Conservation (phyloP, 1,140 invertebrate species). For the Cecropterus lyciades region DNA sequence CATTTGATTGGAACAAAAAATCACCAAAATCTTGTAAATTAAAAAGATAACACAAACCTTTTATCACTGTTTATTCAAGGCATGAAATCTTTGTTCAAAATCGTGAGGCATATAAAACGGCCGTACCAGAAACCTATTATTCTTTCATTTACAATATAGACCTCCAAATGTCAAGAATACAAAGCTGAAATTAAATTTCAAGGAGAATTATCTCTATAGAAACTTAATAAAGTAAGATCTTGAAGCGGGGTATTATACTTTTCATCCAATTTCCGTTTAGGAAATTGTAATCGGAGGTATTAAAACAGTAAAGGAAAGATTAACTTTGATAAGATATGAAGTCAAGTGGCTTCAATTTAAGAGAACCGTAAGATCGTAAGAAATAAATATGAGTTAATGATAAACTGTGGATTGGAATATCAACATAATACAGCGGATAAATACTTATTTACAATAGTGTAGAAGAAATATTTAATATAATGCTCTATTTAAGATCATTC, state of each 20-base stretch:
- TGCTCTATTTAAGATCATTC: no score
- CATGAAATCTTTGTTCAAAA: no score
- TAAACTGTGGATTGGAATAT: no score
- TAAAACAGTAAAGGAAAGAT: not conserved
- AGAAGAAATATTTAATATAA: no score
- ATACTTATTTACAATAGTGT: no score
- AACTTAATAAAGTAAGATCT: conserved; percentile 1
- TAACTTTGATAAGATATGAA: not conserved
- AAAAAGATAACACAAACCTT: no score
- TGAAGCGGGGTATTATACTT: not conserved
- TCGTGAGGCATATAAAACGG: not conserved
- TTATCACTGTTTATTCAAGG: no score
- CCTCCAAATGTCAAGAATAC: not conserved
- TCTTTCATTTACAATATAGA: not conserved
- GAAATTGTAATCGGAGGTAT: conserved; percentile 1
- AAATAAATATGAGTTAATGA: no score
- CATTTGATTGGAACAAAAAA: no score
- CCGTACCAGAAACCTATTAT: not conserved
- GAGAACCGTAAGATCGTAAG: no score
- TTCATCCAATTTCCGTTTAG: conserved; percentile 1
- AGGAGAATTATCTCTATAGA: not conserved
- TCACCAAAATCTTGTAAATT: no score
- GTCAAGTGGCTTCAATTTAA: not conserved
- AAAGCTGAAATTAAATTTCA: not conserved
- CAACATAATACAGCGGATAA: no score